Evolutionary conservation across 1,140 invertebrate species (phyloP), one percentile per base, ranked within the genome.

Genomic region (Drosophila yakuba): DNA sequence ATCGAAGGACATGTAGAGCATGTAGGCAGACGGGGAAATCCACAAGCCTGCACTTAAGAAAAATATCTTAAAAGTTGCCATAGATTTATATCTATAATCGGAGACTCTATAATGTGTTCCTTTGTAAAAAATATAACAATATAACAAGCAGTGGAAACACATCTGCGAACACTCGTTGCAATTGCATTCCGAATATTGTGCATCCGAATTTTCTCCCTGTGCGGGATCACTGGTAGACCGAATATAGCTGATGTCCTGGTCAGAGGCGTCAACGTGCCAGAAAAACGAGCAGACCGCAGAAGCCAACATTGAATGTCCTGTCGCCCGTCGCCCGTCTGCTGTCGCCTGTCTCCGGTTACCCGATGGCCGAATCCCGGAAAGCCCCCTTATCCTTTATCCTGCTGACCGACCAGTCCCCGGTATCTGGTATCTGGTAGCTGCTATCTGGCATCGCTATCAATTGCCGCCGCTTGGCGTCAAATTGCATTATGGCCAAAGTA

Each of bases 401-500:
- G 36, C 41, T 44, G 74, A 43, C 25, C 62, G 74, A 43, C 25
- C 62, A 69, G 43, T 69, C 45, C 4, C 28, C 23, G 25, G 17
- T 68, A 68, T 51, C 48, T 55, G 28, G 28, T 32, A 32, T 32
- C 32, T 32, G 7, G 28, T 17, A 17, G 17, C 17, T 20, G 20
- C 20, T 32, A 32, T 8, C 32, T 25, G 25, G 25, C 8, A 32
- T 2, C 32, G 76, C 50, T 86, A 88, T 88, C 83, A 83, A 88
- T 89, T 77, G 76, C 74, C 71, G 28, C 50, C 51, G 75, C 28
- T 64, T 63, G 64, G 61, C 68, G 72, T 89, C 83, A 68, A 86
- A 88, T 88, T 74, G 74, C 68, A 77, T 89, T 80, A 80, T 45
- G 47, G 25, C 56, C 56, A 77, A 76, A 71, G 76, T 77, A 83